phyloP scores from a whole-genome alignment of 2,888 invertebrate species.

The Hypomecis atomaria region DNA sequence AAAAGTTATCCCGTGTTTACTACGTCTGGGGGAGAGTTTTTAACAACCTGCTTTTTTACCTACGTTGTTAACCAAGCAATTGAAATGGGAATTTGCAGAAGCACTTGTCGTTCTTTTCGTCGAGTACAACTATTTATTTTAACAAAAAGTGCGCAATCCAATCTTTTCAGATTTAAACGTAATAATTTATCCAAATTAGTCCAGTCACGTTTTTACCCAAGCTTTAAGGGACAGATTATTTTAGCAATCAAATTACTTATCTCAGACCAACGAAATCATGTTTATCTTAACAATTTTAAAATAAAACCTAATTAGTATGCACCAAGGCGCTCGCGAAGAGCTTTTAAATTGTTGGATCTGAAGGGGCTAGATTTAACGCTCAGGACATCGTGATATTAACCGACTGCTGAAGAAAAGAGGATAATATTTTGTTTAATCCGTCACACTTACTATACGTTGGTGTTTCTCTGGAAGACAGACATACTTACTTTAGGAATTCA shows the following conservation, averaged over 20 bases:
- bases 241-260: conserved; percentile 25
- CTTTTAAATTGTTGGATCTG: conserved; percentile 28
- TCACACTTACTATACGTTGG: no score
- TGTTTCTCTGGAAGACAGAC: no score
- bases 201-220: conserved; percentile 20
- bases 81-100: no score
- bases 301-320: conserved; percentile 34
- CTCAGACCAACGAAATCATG: conserved; percentile 13
- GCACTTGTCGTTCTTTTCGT: no score
- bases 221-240: conserved; percentile 19
- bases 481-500: no score
- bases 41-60: background rate
- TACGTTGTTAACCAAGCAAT: no score
- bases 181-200: conserved; percentile 3
- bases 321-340: conserved; percentile 17
- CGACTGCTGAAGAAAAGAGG: no score
- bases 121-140: no score
- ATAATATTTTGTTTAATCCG: no score
- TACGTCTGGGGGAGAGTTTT: background rate
- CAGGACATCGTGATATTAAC: no score
- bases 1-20: background rate
- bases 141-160: background rate
- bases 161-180: background rate
- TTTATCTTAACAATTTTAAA: conserved; percentile 28
- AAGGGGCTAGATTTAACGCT: conserved; percentile 12